Base-by-base conservation (phyloP, 2,888 invertebrate genomes). In the Pheosia gnoma region DNA sequence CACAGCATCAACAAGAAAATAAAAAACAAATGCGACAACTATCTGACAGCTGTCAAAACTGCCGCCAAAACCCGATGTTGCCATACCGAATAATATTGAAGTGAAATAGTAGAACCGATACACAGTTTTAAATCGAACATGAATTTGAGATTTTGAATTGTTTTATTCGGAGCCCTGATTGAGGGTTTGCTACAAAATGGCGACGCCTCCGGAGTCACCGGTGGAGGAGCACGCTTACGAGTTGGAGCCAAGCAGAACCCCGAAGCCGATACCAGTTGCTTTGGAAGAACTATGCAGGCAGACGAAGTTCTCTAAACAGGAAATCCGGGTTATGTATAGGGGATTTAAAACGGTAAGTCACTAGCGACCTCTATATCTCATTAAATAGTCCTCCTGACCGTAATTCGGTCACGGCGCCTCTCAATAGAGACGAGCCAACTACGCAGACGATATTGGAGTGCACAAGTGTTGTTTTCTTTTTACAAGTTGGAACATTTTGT, bases 281-380 rank as follows among this genome's bases (percentile, higher is more conserved):
- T 94, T 98, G 69, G 98, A 98, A 85, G 98, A 98, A 85, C 94
- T 99, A 65, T 98, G 98, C 89, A 95, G 97, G 77, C 97, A 97
- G 89, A 98, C 98, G 61, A 98, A 99, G 91, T 99, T 99, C 94
- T 97, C 98, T 58, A 95, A 98, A 81, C 98, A 98, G 87, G 99
- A 99, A 93, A 98, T 99, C 73, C 96, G 99, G 78, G 97, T 98
- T 82, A 98, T 99, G 98, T 99, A 99, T 90, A 94, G 99, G 81
- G 99, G 99, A 74, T 99, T 99, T 90, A 99, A 99, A 94, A 98
- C 98, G 96, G 98, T 98, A 75, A 94, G 94, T 89, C 43, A 9
- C 9, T 2, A 39, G 7, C 9, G 9, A 43, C 43, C 9, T 9
- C 3, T 43, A 7, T 39, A 39, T 7, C 9, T 43, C 8, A 4